These are phyloP conservation scores for Apaloderma vittatum DNA, from an alignment of 2,113 vertebrate species.

Conservation along the genomic window DNA sequence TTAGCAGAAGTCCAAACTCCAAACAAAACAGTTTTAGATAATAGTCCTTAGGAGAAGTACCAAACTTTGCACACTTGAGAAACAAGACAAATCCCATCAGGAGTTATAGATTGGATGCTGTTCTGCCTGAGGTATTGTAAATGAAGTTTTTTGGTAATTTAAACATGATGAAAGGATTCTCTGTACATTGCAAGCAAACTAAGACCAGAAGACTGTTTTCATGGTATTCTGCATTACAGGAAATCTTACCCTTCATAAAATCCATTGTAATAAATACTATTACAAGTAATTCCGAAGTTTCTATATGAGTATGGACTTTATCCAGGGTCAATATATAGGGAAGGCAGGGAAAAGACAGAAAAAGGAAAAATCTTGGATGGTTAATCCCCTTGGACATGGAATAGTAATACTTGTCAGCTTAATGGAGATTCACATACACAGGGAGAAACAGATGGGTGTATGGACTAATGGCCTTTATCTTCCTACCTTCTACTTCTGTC, in stretches of 20 bases:
- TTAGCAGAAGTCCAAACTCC: not conserved
- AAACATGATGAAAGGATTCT: not conserved
- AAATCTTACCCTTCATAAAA: not conserved
- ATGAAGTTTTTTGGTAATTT: not conserved
- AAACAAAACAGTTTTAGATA: not conserved
- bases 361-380: not conserved
- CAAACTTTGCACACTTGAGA: not conserved
- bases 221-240: accelerated
- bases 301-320: not conserved
- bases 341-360: not conserved
- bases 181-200: not conserved
- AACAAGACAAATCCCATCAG: not conserved
- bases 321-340: not conserved
- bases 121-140: not conserved
- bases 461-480: not conserved
- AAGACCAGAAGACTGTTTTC: not conserved
- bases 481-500: not conserved
- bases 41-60: not conserved
- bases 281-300: not conserved
- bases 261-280: not conserved
- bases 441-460: not conserved
- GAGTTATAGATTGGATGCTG: not conserved
- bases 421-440: not conserved
- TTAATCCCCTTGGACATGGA: not conserved
- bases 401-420: not conserved